Percentiles rank a stretch among this genome's conserved stretches.
Evolutionary conservation across 1,140 invertebrate genomes (phyloP).

Genomic region (Trachelipus rathkii): DNA sequence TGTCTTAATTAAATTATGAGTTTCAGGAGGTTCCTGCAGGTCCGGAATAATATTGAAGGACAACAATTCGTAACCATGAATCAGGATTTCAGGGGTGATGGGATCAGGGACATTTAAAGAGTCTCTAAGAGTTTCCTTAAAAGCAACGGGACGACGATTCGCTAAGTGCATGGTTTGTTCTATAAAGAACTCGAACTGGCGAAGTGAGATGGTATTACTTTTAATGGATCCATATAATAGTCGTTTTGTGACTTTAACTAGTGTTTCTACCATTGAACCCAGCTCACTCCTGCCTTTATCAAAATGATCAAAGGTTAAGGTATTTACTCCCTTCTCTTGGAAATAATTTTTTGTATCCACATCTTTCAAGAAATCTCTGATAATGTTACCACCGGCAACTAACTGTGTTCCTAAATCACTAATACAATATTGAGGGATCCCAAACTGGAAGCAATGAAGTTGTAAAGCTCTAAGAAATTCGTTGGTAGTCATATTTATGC

Average conservation of each 20-base stretch:
- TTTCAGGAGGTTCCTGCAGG: not conserved
- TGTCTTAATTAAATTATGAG: not conserved
- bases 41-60: slow-evolving; percentile 1
- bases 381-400: slow-evolving; percentile 7
- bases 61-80: not conserved
- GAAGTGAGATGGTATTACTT: not conserved
- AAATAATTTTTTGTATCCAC: not conserved
- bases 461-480: slow-evolving; percentile 12
- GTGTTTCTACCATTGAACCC: slow-evolving; percentile 9
- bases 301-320: not conserved
- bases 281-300: slow-evolving; percentile 16
- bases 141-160: slow-evolving; percentile 6
- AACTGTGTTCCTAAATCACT: slow-evolving; percentile 6
- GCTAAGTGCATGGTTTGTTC: slow-evolving; percentile 12
- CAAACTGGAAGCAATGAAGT: not conserved
- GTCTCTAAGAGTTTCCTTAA: slow-evolving; percentile 11
- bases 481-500: not conserved
- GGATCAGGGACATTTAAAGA: not conserved
- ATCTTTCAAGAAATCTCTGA: not conserved
- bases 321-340: not conserved
- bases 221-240: slow-evolving; percentile 7
- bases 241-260: not conserved
- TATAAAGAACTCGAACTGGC: slow-evolving; percentile 1
- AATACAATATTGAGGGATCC: not conserved
- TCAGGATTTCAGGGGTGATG: slow-evolving; percentile 3